Conservation (phyloP, 2,888 invertebrate species). For the Rapana venosa region DNA sequence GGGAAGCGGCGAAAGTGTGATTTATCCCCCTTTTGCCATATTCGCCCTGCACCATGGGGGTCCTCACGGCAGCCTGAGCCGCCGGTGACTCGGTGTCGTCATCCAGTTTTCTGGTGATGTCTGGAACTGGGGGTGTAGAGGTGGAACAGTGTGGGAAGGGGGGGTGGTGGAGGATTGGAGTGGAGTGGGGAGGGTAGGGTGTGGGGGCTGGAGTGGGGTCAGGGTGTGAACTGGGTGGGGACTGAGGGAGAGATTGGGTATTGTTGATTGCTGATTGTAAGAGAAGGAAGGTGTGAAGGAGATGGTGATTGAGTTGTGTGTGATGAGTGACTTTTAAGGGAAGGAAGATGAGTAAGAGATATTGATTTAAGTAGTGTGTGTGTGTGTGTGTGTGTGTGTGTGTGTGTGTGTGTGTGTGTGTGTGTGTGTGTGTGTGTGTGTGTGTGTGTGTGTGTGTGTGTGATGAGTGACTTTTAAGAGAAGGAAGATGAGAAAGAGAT, state of each 20-base stretch:
- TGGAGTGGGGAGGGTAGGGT: background rate
- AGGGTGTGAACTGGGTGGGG: too few species aligned
- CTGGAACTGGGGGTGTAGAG: background rate
- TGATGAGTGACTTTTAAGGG: too few species aligned
- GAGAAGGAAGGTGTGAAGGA: too few species aligned
- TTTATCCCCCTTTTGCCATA: constrained; percentile 38
- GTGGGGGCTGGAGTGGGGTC: too few species aligned
- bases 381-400: constrained; percentile 23
- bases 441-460: background rate
- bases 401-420: constrained; percentile 9
- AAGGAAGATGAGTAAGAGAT: background rate
- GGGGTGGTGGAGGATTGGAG: background rate
- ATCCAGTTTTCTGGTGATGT: too few species aligned
- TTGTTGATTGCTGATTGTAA: too few species aligned
- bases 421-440: constrained; percentile 9
- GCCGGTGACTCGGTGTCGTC: too few species aligned
- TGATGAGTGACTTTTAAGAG: background rate
- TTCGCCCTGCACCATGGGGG: background rate
- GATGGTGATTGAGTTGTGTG: too few species aligned
- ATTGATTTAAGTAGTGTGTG: background rate
- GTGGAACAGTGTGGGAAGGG: background rate
- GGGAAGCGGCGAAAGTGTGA: constrained; percentile 44
- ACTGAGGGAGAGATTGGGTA: too few species aligned
- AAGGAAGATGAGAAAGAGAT: background rate
- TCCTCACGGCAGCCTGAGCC: background rate